Base-by-base conservation (phyloP, 1,140 invertebrate species). In the Papilio polyxenes region DNA sequence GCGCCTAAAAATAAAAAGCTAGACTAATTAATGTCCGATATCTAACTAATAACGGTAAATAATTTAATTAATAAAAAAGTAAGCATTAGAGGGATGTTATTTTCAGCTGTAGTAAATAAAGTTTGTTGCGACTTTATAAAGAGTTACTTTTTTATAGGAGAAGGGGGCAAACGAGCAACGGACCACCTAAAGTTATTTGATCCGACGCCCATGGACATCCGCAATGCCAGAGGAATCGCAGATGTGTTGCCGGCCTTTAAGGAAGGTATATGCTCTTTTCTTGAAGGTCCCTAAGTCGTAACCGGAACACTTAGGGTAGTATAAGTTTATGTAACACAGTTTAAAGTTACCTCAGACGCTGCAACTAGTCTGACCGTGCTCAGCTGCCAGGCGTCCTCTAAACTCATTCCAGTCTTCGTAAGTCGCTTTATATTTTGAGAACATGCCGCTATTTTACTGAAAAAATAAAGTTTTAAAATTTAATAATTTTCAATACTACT, bases 341-440 rank as follows among this genome's bases (percentile, higher is more conserved):
- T 1, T 31, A 31, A 31, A 0, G 23, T 31, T 91, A 96, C 96
- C 93, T 97, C 97, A 11, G 97, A 97, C 75, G 97, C 97, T 80
- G 95, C 95, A 15, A 96, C 96, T 5, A 98, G 92, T 89, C 97
- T 96, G 44, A 98, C 96, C 8, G 98, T 97, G 31, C 96, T 96
- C 81, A 96, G 90, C 89, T 98, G 98, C 96, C 97, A 98, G 0
- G 98, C 98, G 84, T 98, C 96, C 89, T 98, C 97, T 10, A 95
- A 95, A 11, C 95, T 88, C 65, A 95, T 88, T 17, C 97, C 97
- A 48, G 88, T 93, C 65, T 93, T 94, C 40, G 96, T 95, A 82
- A 96, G 93, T 80, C 95, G 92, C 79, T 96, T 96, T 82, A 98
- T 96, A 82, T 96, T 96, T 69, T 95, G 95, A 23, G 95, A 95